These are phyloP conservation scores for Sminthurides aquaticus DNA, from an alignment of 2,888 invertebrate genomes.

Conservation along the genomic window DNA sequence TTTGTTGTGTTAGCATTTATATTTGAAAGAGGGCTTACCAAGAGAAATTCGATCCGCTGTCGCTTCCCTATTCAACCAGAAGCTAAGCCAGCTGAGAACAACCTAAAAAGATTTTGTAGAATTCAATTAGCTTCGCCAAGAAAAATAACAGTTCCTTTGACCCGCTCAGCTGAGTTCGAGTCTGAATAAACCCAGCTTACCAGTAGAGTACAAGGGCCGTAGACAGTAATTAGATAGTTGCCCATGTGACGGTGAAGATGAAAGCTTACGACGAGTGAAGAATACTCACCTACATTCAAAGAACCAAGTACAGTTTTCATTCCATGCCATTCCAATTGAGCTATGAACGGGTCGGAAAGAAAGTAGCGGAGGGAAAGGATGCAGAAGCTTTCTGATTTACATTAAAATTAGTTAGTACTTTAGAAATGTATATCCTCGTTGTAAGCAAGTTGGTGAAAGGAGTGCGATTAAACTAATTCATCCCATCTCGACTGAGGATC, in stretches of 20 bases:
- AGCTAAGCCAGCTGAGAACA: conserved; percentile 79
- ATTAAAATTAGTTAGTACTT: not conserved
- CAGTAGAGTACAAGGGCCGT: conserved; percentile 51
- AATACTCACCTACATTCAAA: conserved; percentile 47
- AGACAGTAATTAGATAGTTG: conserved; percentile 56
- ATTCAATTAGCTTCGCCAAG: not conserved
- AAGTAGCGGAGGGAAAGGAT: too few relatives aligned
- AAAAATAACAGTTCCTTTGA: not conserved
- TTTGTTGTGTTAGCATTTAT: not conserved
- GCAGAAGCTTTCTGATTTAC: not conserved
- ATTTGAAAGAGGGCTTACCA: conserved; percentile 24
- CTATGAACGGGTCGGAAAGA: too few relatives aligned
- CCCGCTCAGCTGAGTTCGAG: not conserved
- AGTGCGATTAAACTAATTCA: not conserved
- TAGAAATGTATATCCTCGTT: not conserved
- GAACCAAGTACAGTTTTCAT: too few relatives aligned
- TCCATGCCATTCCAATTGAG: too few relatives aligned
- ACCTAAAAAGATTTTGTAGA: conserved; percentile 48
- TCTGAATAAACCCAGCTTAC: conserved; percentile 45
- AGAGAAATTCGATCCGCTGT: conserved; percentile 41
- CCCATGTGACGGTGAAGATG: conserved; percentile 62
- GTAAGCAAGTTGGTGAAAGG: not conserved
- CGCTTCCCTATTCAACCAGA: conserved; percentile 72
- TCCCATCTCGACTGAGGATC: not conserved
- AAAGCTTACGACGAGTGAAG: conserved; percentile 51